phyloP scores from a whole-genome alignment of 2,113 vertebrate species.

The Pseudorhombus dupliciocellatus region DNA sequence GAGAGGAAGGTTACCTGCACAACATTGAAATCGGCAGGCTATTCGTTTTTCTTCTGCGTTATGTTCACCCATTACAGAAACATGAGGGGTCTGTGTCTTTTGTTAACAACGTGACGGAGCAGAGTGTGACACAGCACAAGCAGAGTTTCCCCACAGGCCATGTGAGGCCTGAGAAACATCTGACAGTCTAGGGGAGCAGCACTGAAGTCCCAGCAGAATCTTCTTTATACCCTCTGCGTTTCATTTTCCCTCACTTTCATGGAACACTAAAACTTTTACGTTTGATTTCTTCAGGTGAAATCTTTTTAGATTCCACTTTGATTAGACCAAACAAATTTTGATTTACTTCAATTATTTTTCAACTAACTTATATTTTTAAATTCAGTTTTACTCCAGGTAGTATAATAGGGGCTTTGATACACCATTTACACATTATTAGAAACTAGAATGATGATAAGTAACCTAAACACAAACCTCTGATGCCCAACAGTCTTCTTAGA shows the following conservation, averaged over 20 bases:
- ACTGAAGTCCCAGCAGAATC: conserved; percentile 4
- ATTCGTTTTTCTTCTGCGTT: conserved; percentile 20
- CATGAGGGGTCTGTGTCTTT: conserved; percentile 28
- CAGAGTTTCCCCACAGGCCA: conserved; percentile 3
- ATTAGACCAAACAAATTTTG: not conserved
- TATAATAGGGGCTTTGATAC: not conserved
- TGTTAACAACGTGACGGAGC: conserved; percentile 33
- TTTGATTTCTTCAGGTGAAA: not conserved
- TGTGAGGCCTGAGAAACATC: not conserved
- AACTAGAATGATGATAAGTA: too few species aligned
- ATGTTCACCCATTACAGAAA: conserved; percentile 38
- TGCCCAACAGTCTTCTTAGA: too few species aligned
- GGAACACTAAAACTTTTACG: conserved; percentile 3
- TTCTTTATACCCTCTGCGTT: not conserved
- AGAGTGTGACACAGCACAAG: conserved; percentile 11
- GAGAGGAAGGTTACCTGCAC: conserved; percentile 30
- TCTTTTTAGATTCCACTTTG: not conserved
- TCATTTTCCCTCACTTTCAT: not conserved
- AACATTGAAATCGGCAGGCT: conserved; percentile 13
- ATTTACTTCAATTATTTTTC: too few species aligned
- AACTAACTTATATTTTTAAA: too few species aligned
- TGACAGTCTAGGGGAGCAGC: conserved; percentile 20
- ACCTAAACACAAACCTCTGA: too few species aligned
- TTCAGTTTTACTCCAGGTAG: too few species aligned
- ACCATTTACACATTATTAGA: not conserved